Conservation (phyloP, 35 echinoderm and acorn worm genomes). For the Acanthaster planci region DNA sequence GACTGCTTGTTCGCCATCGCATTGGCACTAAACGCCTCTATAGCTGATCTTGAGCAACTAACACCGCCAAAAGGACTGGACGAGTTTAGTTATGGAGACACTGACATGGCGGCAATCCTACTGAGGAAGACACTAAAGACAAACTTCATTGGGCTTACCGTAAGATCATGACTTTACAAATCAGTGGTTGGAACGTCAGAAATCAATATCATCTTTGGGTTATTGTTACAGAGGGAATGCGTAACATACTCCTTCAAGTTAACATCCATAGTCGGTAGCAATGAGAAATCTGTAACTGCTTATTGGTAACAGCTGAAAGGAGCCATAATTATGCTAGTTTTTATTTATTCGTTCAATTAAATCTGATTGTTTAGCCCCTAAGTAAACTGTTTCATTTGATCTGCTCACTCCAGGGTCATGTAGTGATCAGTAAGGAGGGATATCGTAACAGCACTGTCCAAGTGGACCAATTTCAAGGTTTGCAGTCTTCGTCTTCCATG, state of each 20-base stretch:
- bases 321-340: background rate
- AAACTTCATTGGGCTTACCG: constrained; percentile 47
- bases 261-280: too few species aligned
- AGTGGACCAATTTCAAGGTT: constrained; percentile 24
- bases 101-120: constrained; percentile 40
- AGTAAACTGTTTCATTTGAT: background rate
- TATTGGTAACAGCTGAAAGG: background rate
- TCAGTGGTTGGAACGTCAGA: background rate
- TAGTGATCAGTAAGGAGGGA: background rate
- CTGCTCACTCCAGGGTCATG: constrained; percentile 16
- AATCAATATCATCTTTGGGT: too few species aligned
- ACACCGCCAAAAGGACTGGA: constrained; percentile 8
- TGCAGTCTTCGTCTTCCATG: too few species aligned
- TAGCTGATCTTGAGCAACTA: constrained; percentile 16
- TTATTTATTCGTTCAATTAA: background rate
- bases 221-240: too few species aligned
- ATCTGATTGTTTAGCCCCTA: background rate
- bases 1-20: constrained; percentile 58
- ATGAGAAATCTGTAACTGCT: too few species aligned
- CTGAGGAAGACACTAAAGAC: constrained; percentile 13
- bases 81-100: constrained; percentile 42
- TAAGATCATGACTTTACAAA: background rate
- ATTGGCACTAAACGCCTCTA: constrained; percentile 47
- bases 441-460: background rate
- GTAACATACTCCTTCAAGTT: too few species aligned